phyloP scores from a whole-genome alignment of 2,888 invertebrate species.

The Polietes domitor region DNA sequence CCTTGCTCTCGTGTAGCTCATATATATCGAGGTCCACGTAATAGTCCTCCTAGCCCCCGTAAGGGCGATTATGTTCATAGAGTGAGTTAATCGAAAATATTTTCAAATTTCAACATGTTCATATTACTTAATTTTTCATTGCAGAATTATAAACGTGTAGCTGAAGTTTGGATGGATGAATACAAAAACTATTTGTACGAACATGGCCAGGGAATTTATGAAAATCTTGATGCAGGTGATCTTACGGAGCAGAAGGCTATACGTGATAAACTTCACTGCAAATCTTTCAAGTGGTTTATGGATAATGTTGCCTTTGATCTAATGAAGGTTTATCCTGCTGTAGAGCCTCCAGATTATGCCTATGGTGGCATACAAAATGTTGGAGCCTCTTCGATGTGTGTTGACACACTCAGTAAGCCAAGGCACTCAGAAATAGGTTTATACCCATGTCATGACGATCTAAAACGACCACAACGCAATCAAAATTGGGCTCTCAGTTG shows the following conservation, averaged over 20 bases:
- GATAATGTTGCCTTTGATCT: constrained; percentile 95
- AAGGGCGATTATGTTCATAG: constrained; percentile 91
- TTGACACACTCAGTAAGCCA: constrained; percentile 85
- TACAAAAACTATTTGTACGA: constrained; percentile 94
- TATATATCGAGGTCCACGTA: constrained; percentile 88
- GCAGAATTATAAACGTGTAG: constrained; percentile 95
- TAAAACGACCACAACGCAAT: constrained; percentile 74
- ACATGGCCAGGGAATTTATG: constrained; percentile 88
- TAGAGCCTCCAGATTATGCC: constrained; percentile 92
- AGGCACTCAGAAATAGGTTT: constrained; percentile 78
- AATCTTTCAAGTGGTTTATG: constrained; percentile 98
- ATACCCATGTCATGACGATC: constrained; percentile 76
- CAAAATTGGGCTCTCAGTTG: constrained; percentile 80
- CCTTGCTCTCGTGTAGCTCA: constrained; percentile 97
- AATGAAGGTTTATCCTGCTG: constrained; percentile 91
- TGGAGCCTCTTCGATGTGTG: constrained; percentile 85
- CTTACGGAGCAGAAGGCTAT: constrained; percentile 89
- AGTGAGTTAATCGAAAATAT: constrained; percentile 65
- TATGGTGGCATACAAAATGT: constrained; percentile 88
- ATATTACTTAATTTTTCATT: not conserved
- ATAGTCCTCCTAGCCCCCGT: constrained; percentile 95
- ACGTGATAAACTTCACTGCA: constrained; percentile 89
- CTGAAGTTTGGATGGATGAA: constrained; percentile 99
- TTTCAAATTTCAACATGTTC: not conserved
- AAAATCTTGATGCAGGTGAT: constrained; percentile 90